Base-by-base conservation (phyloP, 2,113 vertebrate species). In the Prolemur simus region DNA sequence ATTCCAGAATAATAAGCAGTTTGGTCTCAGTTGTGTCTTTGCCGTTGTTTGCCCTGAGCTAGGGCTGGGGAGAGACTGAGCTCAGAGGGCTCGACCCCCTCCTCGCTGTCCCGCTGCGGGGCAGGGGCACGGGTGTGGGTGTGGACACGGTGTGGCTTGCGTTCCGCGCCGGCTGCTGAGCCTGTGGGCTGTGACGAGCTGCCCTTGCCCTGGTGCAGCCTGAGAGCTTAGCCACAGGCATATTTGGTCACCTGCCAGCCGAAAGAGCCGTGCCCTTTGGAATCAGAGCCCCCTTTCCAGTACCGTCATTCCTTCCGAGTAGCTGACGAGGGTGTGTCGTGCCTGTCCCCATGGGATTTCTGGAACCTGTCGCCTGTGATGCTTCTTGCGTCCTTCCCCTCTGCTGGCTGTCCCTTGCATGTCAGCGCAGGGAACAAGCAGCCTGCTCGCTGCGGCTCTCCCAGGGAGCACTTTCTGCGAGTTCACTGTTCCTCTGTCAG, bases 391-490 rank as follows among this genome's bases (percentile, higher is more conserved):
- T 45, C 29, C 6, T 58, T 23, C 23, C 49, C 1, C 27, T 12
- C 29, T 20, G 1, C 2, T 3, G 12, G 23, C 17, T n/a, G 42
- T 63, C 39, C n/a, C n/a, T 71, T 34, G 2, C 0, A 0, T 29
- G 45, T 37, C 18, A 32, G 68, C 23, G 4, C n/a, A 6, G 54
- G 37, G 52, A 15, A 64, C 17, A 3, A 32, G 56, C 29, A 6
- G 20, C 64, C 56, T 54, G 49, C 66, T 17, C 21, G 6, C 74
- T 21, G 0, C 20, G 10, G 63, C 32, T 39, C 12, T 85, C 27
- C 39, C 14, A 10, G 68, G 52, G 32, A 63, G 6, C 11, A 12
- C 0, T 2, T 39, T 18, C 42, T 32, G 12, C 29, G 58, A 6
- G 0, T 42, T 52, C 20, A 2, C 21, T 32, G 18, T 69, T 39